These are phyloP conservation scores for Cataglyphis rosenhaueri DNA, from an alignment of 2,888 invertebrate genomes.

Conservation along the genomic window DNA sequence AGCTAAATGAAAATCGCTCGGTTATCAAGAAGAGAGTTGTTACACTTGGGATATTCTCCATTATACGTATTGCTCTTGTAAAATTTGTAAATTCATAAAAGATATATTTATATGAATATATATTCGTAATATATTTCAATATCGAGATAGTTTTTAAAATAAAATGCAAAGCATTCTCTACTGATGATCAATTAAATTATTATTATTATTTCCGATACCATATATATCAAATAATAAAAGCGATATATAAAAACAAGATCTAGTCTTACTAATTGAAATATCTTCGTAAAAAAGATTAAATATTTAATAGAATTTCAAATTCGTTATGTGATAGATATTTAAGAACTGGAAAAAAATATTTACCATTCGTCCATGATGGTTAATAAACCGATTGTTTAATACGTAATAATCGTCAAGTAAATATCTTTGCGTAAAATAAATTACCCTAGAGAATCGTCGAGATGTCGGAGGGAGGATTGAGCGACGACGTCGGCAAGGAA, in stretches of 20 bases:
- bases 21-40: constrained; percentile 22
- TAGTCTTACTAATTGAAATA: neutral
- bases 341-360: neutral
- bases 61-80: neutral
- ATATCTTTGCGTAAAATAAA: constrained; percentile 27
- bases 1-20: constrained; percentile 37
- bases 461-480: neutral
- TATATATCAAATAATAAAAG: neutral
- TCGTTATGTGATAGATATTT: neutral
- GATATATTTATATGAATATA: neutral
- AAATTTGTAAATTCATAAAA: neutral
- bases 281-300: too few species aligned
- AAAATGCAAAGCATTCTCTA: neutral
- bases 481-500: neutral
- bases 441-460: neutral
- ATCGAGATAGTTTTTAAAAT: neutral
- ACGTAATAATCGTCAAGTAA: constrained; percentile 14
- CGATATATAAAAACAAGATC: neutral
- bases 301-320: neutral
- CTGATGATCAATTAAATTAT: too few species aligned
- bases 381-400: neutral
- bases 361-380: neutral
- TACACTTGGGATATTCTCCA: neutral
- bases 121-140: neutral
- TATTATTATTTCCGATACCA: neutral